Base-by-base conservation (phyloP, 2,888 invertebrate species). In the Augiades crinisus region DNA sequence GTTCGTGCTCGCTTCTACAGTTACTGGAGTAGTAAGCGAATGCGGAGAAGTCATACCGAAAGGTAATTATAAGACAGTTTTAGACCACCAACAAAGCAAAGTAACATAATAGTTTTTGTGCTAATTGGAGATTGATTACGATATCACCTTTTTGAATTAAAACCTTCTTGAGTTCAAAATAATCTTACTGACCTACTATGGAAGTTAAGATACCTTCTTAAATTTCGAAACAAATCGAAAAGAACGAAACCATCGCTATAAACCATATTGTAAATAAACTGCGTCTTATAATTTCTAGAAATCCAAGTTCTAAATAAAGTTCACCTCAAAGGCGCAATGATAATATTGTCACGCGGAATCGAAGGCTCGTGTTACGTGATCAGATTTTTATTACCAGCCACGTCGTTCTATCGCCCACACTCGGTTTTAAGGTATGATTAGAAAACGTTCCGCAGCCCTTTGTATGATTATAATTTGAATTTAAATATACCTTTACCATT, bases 1-100 rank as follows among this genome's bases (percentile, higher is more conserved):
- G 22, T 24, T 40, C 24, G n/a, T 41, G n/a, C 34, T 6, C 34
- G 24, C 10, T 34, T 41, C 24, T 49, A 34, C n/a, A 49, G 34
- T 17, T 34, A 46, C 46, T 16, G 4, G 7, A 41, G n/a, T 19
- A 34, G 8, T 31, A 21, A 30, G 17, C 17, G 7, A 22, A 16
- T 24, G n/a, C 7, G 12, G 4, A 31, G n/a, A 44, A 33, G 5
- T 27, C 10, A 8, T 27, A 24, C 3, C 4, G n/a, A 7, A 17
- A 12, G 6, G 24, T n/a, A 13, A 6, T 27, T 41, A n/a, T n/a
- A n/a, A n/a, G n/a, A n/a, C n/a, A n/a, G n/a, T n/a, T 41, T 27
- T 10, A 31, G 45, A 45, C 45, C 45, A 45, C 45, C 45, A 14
- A 34, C 45, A 22, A 13, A 13, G 22, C 14, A 13, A 27, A 10